phyloP scores from a whole-genome alignment of 1,140 invertebrate species.

The Palaemon carinicauda region DNA sequence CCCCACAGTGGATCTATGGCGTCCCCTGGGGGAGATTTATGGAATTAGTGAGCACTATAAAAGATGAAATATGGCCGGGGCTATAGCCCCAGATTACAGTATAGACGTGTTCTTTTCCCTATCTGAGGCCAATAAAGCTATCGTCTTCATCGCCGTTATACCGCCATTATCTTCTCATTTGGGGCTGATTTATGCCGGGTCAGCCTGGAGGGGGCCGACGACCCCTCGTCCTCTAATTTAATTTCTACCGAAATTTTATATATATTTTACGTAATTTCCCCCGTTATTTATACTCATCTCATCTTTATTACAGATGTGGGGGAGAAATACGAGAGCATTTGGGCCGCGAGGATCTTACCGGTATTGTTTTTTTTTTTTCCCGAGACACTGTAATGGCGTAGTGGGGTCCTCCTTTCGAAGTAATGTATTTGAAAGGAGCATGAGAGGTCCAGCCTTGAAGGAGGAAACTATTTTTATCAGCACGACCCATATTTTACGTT shows the following conservation, averaged over 20 bases:
- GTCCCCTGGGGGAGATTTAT: neutral
- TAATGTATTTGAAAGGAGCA: neutral
- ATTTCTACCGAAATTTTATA: neutral
- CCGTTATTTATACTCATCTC: neutral
- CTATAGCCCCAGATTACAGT: constrained; percentile 8
- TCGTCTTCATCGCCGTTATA: constrained; percentile 20
- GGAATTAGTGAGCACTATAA: neutral
- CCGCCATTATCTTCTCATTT: neutral
- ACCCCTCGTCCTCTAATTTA: constrained; percentile 5
- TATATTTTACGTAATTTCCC: neutral
- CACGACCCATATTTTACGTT: constrained; percentile 12
- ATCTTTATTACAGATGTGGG: neutral
- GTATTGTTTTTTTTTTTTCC: neutral
- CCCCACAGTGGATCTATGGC: neutral
- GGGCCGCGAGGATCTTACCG: neutral
- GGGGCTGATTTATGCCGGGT: neutral
- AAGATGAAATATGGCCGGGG: neutral
- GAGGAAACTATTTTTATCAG: constrained; percentile 18
- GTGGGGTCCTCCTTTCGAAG: neutral
- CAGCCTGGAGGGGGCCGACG: neutral
- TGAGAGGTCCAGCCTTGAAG: neutral
- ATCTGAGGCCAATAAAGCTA: neutral
- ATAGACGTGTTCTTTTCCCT: constrained; percentile 1
- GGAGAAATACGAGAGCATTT: neutral
- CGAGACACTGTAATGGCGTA: neutral